A percentile compares a stretch with the other conserved stretches of the same genome.
These are phyloP conservation scores for Antedon mediterranea DNA, from an alignment of 53 echinoderm and acorn worm species.

Conservation along the genomic window DNA sequence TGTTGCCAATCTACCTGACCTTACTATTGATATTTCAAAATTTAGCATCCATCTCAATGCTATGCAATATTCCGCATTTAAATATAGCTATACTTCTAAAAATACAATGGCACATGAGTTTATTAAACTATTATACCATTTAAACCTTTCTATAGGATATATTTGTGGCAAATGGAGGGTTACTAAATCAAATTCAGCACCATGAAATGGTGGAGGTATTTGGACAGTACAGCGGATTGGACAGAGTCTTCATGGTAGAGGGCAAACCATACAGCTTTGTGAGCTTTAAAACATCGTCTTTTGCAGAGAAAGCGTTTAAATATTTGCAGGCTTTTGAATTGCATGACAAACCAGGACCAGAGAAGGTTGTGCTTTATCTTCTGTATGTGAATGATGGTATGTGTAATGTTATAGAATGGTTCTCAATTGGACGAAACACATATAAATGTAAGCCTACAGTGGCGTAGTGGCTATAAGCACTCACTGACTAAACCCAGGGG, in stretches of 20 bases:
- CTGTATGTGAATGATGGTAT: constrained; percentile 64
- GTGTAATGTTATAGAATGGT: no score
- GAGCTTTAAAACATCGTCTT: constrained; percentile 22
- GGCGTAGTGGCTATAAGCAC: no score
- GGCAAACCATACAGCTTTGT: constrained; percentile 81
- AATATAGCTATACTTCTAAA: no score
- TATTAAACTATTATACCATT: no score
- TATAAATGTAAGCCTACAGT: no score
- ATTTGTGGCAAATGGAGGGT: constrained; percentile 79
- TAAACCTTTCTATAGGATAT: constrained; percentile 58
- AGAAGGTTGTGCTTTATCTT: constrained; percentile 47
- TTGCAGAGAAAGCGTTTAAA: constrained; percentile 36
- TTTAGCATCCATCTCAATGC: no score
- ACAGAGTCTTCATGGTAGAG: constrained; percentile 56
- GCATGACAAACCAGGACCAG: constrained; percentile 16
- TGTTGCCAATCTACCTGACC: no score
- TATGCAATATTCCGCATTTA: no score
- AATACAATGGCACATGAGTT: no score
- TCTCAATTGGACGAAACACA: no score
- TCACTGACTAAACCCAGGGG: no score
- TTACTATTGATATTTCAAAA: no score
- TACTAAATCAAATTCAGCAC: constrained; percentile 67
- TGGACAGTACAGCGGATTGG: constrained; percentile 43
- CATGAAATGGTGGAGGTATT: constrained; percentile 45
- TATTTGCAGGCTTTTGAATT: constrained; percentile 47